Base-by-base conservation (phyloP, 2,113 vertebrate genomes). In the Meleagris gallopavo region DNA sequence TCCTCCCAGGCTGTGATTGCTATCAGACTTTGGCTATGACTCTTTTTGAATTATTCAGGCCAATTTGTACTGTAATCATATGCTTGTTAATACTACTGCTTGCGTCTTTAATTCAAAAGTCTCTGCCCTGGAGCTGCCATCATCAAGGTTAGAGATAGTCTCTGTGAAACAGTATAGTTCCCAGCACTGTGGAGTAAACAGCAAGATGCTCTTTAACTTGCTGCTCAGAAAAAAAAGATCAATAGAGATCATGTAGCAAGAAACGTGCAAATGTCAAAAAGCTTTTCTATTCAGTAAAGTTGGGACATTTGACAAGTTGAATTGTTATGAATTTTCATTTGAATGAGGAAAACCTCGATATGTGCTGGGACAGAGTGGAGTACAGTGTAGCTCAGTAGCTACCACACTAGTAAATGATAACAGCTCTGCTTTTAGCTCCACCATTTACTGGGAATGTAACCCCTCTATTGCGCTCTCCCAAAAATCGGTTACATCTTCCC, bases 51-150 rank as follows among this genome's bases (percentile, higher is more conserved):
- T 90, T 81, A 96, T 96, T 95, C 95, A 96, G 74, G 92, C n/a
- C 89, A 96, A 95, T 96, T 96, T 97, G 83, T 92, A 85, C 74
- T 89, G 43, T 94, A 97, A 95, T 97, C 93, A 88, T 67, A 87
- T 74, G 91, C 95, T 94, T 96, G 91, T 93, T 96, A 95, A 95
- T 94, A 84, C 0, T 0, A 16, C 38, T 81, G 9, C 86, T 92
- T 74, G 52, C 5, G 2, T 91, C 79, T 90, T 88, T 86, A 94
- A 96, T 93, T 92, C 84, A n/a, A 92, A 95, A 72, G 78, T 86
- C 71, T 75, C 16, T 94, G 78, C 88, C 93, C 94, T 18, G 79
- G 34, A 96, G 96, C 95, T 92, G 79, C 69, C 89, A 18, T 62
- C 72, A 76, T 93, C 88, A 96, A 96, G 87, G 94, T 88, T 93